Percentiles rank a stretch among this genome's conserved stretches.
Conservation (phyloP, 2,113 vertebrate genomes). For the Cromileptes altivelis region DNA sequence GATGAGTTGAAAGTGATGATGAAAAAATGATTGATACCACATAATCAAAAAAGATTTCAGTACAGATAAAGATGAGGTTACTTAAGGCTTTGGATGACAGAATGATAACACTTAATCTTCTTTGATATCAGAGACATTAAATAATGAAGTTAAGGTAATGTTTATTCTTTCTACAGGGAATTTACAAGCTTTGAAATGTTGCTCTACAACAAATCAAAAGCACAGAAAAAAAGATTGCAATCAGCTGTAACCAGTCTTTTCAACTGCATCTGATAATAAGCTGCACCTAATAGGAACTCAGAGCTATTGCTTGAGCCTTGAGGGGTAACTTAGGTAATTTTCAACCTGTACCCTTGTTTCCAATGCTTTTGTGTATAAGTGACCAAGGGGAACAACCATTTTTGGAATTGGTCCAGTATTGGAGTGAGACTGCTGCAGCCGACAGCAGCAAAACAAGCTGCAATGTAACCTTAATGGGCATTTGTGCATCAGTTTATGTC, state of each 20-base stretch:
- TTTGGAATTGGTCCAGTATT: too few species aligned
- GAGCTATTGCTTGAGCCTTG: background rate
- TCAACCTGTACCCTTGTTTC: too few species aligned
- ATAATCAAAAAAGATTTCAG: background rate
- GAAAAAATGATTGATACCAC: background rate
- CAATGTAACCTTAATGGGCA: too few species aligned
- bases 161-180: background rate
- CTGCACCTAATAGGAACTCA: conserved; percentile 1
- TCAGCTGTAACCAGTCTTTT: background rate
- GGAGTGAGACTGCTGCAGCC: too few species aligned
- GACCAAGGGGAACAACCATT: too few species aligned
- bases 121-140: background rate
- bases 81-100: background rate
- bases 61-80: background rate
- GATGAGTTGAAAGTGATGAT: background rate
- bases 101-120: background rate
- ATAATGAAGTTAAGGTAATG: background rate
- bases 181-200: background rate
- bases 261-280: background rate
- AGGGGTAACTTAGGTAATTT: too few species aligned
- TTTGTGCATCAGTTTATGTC: too few species aligned
- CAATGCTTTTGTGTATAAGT: too few species aligned
- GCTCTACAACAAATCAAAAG: background rate
- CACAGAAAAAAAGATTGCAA: background rate
- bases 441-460: too few species aligned